Evolutionary conservation across 2,113 vertebrate genomes (phyloP).

Genomic region (Sylvilagus bachmani): DNA sequence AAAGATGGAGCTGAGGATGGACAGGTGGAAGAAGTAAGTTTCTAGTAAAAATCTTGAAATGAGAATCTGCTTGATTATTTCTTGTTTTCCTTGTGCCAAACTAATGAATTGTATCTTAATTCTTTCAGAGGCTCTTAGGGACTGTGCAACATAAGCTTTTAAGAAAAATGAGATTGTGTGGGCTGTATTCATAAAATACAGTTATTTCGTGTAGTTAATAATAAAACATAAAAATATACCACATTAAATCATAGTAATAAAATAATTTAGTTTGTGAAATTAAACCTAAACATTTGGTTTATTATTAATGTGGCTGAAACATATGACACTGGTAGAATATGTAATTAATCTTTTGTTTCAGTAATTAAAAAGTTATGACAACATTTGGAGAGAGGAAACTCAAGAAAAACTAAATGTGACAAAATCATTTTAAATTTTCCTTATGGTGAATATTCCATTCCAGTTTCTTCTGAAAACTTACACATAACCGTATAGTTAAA

Average conservation of each 20-base stretch:
- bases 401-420: background rate
- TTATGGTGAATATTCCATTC: background rate
- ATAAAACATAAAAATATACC: background rate
- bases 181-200: conserved; percentile 26
- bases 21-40: conserved; percentile 97
- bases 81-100: background rate
- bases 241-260: conserved; percentile 44
- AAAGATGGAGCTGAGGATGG: conserved; percentile 98
- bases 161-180: conserved; percentile 32
- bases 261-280: background rate
- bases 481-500: background rate
- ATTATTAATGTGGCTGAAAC: background rate
- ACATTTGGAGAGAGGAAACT: conserved; percentile 10
- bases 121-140: conserved; percentile 23
- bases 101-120: background rate
- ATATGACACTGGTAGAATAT: background rate
- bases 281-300: conserved; percentile 17
- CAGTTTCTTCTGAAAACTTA: background rate
- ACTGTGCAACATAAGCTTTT: background rate
- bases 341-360: conserved; percentile 8
- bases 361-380: background rate
- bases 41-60: conserved; percentile 48
- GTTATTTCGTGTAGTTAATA: background rate
- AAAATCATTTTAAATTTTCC: background rate
- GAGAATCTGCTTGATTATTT: conserved; percentile 27